phyloP scores from a whole-genome alignment of 2,113 vertebrate genomes.

The Alligator mississippiensis region DNA sequence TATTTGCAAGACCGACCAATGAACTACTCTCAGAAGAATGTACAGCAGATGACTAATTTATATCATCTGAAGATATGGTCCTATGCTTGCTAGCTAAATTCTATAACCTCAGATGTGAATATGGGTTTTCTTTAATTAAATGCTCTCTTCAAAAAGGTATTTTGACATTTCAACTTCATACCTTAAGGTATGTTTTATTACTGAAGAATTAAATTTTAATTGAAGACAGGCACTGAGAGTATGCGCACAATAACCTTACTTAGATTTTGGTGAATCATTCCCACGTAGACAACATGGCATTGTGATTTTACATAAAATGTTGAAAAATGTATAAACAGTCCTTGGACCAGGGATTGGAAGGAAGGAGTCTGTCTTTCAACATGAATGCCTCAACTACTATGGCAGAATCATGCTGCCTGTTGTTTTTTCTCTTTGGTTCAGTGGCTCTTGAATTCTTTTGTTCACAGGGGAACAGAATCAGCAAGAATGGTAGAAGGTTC shows the following conservation, averaged over 20 bases:
- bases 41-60: background rate
- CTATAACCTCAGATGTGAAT: background rate
- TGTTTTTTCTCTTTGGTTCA: no score
- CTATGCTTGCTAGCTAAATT: background rate
- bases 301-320: background rate
- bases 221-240: background rate
- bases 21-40: constrained; percentile 17
- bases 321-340: no score
- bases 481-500: no score
- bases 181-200: background rate
- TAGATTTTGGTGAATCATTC: background rate
- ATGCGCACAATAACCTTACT: background rate
- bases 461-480: no score
- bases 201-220: background rate
- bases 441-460: no score
- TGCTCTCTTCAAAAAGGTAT: background rate
- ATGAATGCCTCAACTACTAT: no score
- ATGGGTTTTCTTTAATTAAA: background rate
- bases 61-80: background rate
- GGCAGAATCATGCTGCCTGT: no score
- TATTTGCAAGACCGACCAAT: constrained; percentile 41
- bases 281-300: no score
- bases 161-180: background rate
- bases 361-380: no score
- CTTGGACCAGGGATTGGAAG: no score